phyloP scores from a whole-genome alignment of 2,888 invertebrate genomes.

The Trissolcus japonicus region DNA sequence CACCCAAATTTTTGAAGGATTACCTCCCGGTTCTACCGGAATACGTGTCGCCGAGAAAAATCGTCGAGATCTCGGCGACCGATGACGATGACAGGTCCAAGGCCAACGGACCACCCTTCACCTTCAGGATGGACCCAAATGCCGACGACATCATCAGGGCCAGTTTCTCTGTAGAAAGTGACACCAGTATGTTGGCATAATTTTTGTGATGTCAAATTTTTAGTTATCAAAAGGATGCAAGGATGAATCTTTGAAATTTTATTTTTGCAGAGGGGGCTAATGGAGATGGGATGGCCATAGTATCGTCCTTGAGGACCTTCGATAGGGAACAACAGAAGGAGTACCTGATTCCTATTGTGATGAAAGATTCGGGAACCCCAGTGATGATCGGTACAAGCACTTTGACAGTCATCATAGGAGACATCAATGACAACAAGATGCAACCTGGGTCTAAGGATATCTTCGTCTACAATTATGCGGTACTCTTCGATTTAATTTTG shows the following conservation, averaged over 20 bases:
- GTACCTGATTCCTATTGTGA: constrained; percentile 96
- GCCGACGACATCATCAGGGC: constrained; percentile 95
- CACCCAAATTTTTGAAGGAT: constrained; percentile 94
- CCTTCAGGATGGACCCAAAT: constrained; percentile 93
- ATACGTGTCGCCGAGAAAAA: constrained; percentile 93
- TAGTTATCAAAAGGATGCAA: neutral
- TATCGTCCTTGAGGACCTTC: constrained; percentile 94
- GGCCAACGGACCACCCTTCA: constrained; percentile 97
- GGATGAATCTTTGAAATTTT: neutral
- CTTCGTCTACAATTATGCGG: constrained; percentile 95
- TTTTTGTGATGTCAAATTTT: neutral
- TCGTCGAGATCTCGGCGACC: constrained; percentile 94
- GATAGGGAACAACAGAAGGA: constrained; percentile 97
- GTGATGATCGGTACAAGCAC: constrained; percentile 97
- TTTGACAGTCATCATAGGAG: constrained; percentile 96
- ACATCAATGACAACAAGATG: constrained; percentile 99
- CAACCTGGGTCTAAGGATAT: constrained; percentile 98
- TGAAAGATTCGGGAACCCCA: constrained; percentile 97
- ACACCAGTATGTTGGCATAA: constrained; percentile 86
- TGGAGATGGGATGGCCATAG: constrained; percentile 97
- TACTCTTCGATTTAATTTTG: constrained; percentile 62
- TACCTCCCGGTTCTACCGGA: constrained; percentile 95
- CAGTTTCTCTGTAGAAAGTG: constrained; percentile 97
- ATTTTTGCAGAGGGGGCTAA: constrained; percentile 88
- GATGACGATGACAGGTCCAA: constrained; percentile 96